These are phyloP conservation scores for Calycopis cecrops DNA, from an alignment of 1,140 invertebrate species.

Conservation along the genomic window DNA sequence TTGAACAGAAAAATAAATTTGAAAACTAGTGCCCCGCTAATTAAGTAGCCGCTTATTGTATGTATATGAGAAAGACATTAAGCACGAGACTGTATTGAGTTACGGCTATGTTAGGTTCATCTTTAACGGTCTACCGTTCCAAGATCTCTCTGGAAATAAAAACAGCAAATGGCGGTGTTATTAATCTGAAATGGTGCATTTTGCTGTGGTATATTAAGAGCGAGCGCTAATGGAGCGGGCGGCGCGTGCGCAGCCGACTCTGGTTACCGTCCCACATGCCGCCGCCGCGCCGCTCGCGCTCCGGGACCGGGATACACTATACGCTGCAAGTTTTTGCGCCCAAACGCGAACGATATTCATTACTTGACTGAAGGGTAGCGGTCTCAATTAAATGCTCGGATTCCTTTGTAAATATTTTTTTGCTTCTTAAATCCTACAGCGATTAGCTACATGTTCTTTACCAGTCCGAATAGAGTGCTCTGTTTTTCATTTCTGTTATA, in stretches of 20 bases:
- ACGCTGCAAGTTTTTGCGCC: slow-evolving; percentile 43
- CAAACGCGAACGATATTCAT: slow-evolving; percentile 63
- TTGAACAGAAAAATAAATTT: too few species aligned
- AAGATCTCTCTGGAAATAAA: slow-evolving; percentile 29
- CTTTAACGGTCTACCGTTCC: slow-evolving; percentile 11
- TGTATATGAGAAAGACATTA: too few species aligned
- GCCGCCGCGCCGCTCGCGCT: slow-evolving; percentile 18
- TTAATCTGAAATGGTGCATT: slow-evolving; percentile 58
- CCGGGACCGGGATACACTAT: slow-evolving; percentile 35
- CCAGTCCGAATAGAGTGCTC: too few species aligned
- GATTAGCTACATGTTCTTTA: too few species aligned
- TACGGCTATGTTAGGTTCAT: slow-evolving; percentile 12
- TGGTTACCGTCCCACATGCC: slow-evolving; percentile 23
- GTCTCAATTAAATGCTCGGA: too few species aligned
- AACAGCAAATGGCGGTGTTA: slow-evolving; percentile 41
- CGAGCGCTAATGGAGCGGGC: slow-evolving; percentile 54
- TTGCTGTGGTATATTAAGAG: slow-evolving; percentile 54
- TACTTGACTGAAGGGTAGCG: slow-evolving; percentile 41
- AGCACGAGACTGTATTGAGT: too few species aligned
- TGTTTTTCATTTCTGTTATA: too few species aligned
- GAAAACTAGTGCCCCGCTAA: too few species aligned
- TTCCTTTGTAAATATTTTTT: too few species aligned
- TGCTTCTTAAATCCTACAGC: too few species aligned
- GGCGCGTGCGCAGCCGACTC: slow-evolving; percentile 39
- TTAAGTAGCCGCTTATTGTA: too few species aligned